A percentile compares a stretch with the other conserved stretches of the same genome.
These are phyloP conservation scores for Calliopum simillimum DNA, from an alignment of 2,888 invertebrate genomes.

Conservation along the genomic window DNA sequence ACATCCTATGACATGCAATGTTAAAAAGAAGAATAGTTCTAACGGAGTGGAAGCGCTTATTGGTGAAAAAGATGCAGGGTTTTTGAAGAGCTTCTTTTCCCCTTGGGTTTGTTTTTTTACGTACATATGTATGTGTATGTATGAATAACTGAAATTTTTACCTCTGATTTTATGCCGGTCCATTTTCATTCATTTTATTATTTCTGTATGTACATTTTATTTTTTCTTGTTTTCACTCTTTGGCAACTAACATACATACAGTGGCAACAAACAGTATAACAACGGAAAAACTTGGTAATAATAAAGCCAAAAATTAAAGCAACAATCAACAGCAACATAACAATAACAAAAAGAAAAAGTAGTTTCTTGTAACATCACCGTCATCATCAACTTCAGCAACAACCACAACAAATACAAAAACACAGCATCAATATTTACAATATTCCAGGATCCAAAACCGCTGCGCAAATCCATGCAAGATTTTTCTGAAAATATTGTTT, in stretches of 20 bases:
- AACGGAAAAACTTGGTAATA: constrained; percentile 4
- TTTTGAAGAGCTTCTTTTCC: too few relatives aligned
- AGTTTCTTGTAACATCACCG: too few relatives aligned
- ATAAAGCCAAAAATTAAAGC: constrained; percentile 9
- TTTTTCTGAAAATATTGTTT: too few relatives aligned
- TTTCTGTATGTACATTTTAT: background rate
- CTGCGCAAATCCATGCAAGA: too few relatives aligned
- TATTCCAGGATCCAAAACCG: too few relatives aligned
- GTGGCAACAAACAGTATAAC: background rate
- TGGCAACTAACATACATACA: constrained; percentile 4
- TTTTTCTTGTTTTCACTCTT: too few relatives aligned
- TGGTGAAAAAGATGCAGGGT: too few relatives aligned
- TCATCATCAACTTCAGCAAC: background rate
- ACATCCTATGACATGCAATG: too few relatives aligned
- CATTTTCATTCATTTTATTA: background rate
- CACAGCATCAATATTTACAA: background rate
- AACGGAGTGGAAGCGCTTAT: too few relatives aligned
- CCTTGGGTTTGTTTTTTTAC: too few relatives aligned
- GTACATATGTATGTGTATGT: background rate
- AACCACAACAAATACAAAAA: constrained; percentile 9
- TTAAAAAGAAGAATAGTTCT: too few relatives aligned
- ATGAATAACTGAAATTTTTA: constrained; percentile 35
- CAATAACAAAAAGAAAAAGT: background rate
- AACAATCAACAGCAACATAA: background rate
- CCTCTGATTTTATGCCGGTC: background rate